Evolutionary conservation across 1,140 invertebrate species (phyloP), one percentile per base, ranked within the genome.

Genomic region (Neoseiulus cucumeris): DNA sequence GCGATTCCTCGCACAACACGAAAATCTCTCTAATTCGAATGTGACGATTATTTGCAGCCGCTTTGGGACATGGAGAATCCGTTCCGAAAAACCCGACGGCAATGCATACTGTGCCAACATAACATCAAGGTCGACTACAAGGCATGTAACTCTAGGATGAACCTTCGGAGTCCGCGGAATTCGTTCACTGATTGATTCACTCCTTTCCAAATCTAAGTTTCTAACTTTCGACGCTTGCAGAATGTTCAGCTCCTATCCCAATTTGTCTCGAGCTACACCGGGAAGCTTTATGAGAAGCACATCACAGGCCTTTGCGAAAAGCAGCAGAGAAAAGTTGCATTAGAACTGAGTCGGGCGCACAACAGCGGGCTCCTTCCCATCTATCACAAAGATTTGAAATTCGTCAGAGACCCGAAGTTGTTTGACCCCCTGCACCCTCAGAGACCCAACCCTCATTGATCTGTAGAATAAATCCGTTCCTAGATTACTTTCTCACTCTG

Each of bases 261-360:
- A 74, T 98, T 98, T 76, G 85, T 95, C 72, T 96, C 91, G 45
- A 84, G 87, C 0, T 90, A 86, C 71, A 96, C 92, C 12, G 92
- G 93, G 9, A 80, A 82, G 69, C 82, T 94, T 66, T 97, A 96
- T 76, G 87, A 87, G 0, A 80, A 84, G 69, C 87, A 96, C 71
- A 89, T 97, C 65, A 98, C 93, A 33, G 88, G 80, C 6, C 76
- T 91, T 2, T 93, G 90, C 73, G 81, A 82, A 73, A 69, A 74
- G 5, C 86, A 89, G 71, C 87, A 93, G 70, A 75, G 79, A 47
- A 72, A 76, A 67, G 79, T 92, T 0, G 82, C 85, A 73, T 17
- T 14, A 1, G 51, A 12, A 2, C 0, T 29, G 25, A 2, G 17
- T 17, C 14, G 17, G 4, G 51, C 51, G 14, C 25, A 59, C 14